Evolutionary conservation across 2,797 vertebrate genomes (phyloP).

Genomic region (Sebastes steindachneri): DNA sequence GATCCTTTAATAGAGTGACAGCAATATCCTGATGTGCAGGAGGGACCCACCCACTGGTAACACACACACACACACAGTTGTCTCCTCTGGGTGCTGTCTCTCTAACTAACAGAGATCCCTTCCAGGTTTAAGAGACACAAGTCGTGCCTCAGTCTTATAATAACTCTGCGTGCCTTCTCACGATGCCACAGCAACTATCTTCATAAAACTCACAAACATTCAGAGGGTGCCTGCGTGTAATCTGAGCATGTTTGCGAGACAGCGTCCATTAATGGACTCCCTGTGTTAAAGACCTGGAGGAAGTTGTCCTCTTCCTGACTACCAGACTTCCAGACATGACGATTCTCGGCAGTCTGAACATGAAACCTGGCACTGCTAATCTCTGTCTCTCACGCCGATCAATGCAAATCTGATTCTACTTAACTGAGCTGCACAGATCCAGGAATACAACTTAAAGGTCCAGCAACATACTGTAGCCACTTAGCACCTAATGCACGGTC

Average conservation of each 20-base stretch:
- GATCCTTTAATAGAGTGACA: slow-evolving; percentile 55
- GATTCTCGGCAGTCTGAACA: slow-evolving; percentile 43
- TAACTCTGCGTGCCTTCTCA: slow-evolving; percentile 27
- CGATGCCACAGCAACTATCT: slow-evolving; percentile 7
- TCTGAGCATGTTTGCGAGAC: slow-evolving; percentile 33
- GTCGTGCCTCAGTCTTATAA: slow-evolving; percentile 49
- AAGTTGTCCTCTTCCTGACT: slow-evolving; percentile 33
- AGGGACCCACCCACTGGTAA: slow-evolving; percentile 22
- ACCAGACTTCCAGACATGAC: slow-evolving; percentile 56
- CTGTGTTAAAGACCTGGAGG: slow-evolving; percentile 40
- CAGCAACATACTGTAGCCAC: slow-evolving; percentile 23
- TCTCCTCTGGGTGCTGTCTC: slow-evolving; percentile 59
- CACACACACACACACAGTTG: slow-evolving; percentile 23
- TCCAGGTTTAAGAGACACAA: slow-evolving; percentile 51
- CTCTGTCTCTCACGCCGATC: slow-evolving; percentile 51
- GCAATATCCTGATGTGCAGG: slow-evolving; percentile 51
- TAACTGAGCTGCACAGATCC: slow-evolving; percentile 38
- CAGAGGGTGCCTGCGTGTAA: slow-evolving; percentile 19
- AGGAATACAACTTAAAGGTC: slow-evolving; percentile 52
- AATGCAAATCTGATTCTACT: slow-evolving; percentile 68
- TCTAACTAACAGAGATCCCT: slow-evolving; percentile 52
- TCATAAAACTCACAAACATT: slow-evolving; percentile 13
- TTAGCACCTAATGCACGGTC: slow-evolving; percentile 51
- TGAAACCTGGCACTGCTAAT: slow-evolving; percentile 37
- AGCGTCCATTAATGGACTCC: slow-evolving; percentile 48